These are phyloP conservation scores for Dinoponera quadriceps DNA, from an alignment of 1,140 invertebrate genomes.

Conservation along the genomic window DNA sequence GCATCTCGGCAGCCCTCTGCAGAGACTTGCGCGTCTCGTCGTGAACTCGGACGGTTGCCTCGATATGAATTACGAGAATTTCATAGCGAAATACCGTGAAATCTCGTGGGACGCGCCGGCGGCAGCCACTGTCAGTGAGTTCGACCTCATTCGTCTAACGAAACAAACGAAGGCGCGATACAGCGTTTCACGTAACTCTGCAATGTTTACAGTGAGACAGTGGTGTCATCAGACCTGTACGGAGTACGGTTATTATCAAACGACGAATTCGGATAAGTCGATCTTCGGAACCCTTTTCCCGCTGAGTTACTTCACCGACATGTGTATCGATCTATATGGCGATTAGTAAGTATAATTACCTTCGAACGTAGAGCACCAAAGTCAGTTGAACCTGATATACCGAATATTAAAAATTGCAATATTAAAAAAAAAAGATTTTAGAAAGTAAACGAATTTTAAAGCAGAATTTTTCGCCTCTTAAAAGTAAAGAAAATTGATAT, in stretches of 20 bases:
- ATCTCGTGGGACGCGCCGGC: conserved; percentile 45
- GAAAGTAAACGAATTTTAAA: no score
- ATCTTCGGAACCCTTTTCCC: conserved; percentile 89
- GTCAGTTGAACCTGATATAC: no score
- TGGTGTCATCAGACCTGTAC: conserved; percentile 95
- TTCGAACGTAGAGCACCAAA: no score
- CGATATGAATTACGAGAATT: conserved; percentile 64
- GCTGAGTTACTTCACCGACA: conserved; percentile 87
- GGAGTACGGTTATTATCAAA: conserved; percentile 94
- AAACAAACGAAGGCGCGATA: conserved; percentile 15
- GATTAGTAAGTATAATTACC: conserved; percentile 82
- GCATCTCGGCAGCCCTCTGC: conserved; percentile 66
- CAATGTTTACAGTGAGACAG: conserved; percentile 85
- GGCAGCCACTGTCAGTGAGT: conserved; percentile 47
- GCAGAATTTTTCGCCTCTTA: no score
- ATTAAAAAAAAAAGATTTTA: no score
- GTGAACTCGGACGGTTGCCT: background rate
- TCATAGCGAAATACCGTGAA: conserved; percentile 38
- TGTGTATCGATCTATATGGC: conserved; percentile 90
- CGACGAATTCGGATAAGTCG: conserved; percentile 87
- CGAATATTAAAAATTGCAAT: no score
- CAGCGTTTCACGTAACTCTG: background rate
- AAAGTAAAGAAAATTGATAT: no score
- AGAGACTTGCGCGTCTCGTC: conserved; percentile 72
- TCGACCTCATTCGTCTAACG: background rate